These are phyloP conservation scores for Lepus europaeus DNA, from an alignment of 2,113 vertebrate species.

Conservation along the genomic window DNA sequence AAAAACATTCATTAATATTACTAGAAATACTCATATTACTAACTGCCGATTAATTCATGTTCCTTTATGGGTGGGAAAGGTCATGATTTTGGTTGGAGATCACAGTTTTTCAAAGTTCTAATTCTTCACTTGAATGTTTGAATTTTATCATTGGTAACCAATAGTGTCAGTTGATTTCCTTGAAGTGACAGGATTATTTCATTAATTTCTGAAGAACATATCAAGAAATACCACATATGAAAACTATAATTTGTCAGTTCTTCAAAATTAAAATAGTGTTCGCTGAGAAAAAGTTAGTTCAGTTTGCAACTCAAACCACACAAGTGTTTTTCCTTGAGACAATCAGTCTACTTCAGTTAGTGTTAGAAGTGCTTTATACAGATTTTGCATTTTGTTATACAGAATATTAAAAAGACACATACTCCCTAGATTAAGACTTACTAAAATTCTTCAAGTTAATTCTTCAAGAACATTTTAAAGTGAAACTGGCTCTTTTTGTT, in stretches of 20 bases:
- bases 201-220: constrained; percentile 41
- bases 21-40: neutral
- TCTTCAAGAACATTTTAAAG: constrained; percentile 16
- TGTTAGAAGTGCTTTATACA: neutral
- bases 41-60: neutral
- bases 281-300: neutral
- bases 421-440: neutral
- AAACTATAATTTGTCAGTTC: neutral
- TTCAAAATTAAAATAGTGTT: constrained; percentile 15
- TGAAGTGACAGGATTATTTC: neutral
- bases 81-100: neutral
- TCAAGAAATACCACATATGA: neutral
- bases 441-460: neutral
- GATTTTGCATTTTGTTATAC: neutral
- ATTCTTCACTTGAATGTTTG: constrained; percentile 33
- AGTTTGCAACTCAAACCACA: neutral
- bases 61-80: neutral
- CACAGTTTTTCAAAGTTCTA: neutral
- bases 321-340: neutral
- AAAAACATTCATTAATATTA: constrained; percentile 11
- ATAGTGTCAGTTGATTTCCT: neutral
- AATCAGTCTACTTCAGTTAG: neutral
- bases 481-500: neutral
- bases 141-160: constrained; percentile 19
- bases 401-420: neutral